A percentile compares a stretch with the other conserved stretches of the same genome.
Evolutionary conservation across 2,888 invertebrate genomes (phyloP).

Genomic region (Formica aserva): DNA sequence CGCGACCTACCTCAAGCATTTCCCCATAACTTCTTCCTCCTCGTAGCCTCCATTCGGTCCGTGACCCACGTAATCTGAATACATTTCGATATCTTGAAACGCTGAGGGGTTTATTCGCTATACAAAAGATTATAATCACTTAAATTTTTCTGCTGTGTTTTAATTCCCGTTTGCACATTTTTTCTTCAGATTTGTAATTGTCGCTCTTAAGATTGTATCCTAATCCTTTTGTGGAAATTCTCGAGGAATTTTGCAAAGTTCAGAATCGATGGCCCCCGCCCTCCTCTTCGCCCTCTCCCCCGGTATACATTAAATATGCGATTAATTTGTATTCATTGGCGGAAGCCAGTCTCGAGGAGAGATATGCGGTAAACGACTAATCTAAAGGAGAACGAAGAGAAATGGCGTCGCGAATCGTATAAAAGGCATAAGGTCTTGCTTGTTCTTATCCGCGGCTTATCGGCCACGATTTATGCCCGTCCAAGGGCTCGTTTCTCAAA

Average conservation of each 20-base stretch:
- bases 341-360: slow-evolving; percentile 1
- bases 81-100: neutral
- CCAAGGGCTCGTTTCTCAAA: slow-evolving; percentile 73
- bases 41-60: slow-evolving; percentile 23
- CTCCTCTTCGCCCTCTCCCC: neutral
- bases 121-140: neutral
- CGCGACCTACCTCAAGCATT: slow-evolving; percentile 65
- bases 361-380: slow-evolving; percentile 5
- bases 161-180: neutral
- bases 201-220: neutral
- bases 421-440: slow-evolving; percentile 54
- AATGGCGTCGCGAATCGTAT: slow-evolving; percentile 64
- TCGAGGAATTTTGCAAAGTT: slow-evolving; percentile 1
- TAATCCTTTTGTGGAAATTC: neutral
- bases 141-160: neutral
- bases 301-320: neutral
- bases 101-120: neutral
- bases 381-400: slow-evolving; percentile 23
- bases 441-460: slow-evolving; percentile 67
- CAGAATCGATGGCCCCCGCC: neutral
- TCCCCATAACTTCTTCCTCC: slow-evolving; percentile 46
- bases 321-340: slow-evolving; percentile 47
- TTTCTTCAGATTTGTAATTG: neutral
- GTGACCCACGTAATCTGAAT: slow-evolving; percentile 48
- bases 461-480: slow-evolving; percentile 67